Percentiles rank a stretch among this genome's conserved stretches.
phyloP scores from a whole-genome alignment of 2,888 invertebrate species.

The Kuschelorhynchus macadamiae region DNA sequence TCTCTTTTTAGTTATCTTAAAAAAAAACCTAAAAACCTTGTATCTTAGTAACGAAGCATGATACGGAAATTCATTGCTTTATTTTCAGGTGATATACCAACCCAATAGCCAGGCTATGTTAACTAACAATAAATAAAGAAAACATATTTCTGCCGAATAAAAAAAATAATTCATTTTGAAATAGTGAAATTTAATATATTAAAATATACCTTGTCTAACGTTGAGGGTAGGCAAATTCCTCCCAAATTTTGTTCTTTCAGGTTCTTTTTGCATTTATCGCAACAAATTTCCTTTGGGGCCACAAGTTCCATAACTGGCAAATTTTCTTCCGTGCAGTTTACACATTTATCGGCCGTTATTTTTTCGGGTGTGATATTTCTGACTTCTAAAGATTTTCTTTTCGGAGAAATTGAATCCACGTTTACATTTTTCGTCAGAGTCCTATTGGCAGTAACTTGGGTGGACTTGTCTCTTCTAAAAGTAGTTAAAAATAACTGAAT shows the following conservation, averaged over 20 bases:
- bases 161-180: no score
- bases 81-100: no score
- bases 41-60: no score
- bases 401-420: background rate
- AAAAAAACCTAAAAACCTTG: no score
- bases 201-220: slow-evolving; percentile 1
- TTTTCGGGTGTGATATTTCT: background rate
- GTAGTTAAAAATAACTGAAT: no score
- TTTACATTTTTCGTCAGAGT: background rate
- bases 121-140: no score
- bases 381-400: background rate
- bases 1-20: no score
- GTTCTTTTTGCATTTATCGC: slow-evolving; percentile 5
- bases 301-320: slow-evolving; percentile 9
- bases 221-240: slow-evolving; percentile 12
- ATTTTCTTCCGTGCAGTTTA: slow-evolving; percentile 13
- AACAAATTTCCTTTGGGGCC: background rate
- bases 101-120: no score
- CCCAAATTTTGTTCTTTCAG: slow-evolving; percentile 19
- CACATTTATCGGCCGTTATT: background rate
- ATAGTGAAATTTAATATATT: no score
- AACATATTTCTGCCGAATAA: no score
- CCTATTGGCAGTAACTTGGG: background rate
- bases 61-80: no score
- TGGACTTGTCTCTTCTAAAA: slow-evolving; percentile 10